phyloP scores from a whole-genome alignment of 2,888 invertebrate genomes.

The Cybosia mesomella region DNA sequence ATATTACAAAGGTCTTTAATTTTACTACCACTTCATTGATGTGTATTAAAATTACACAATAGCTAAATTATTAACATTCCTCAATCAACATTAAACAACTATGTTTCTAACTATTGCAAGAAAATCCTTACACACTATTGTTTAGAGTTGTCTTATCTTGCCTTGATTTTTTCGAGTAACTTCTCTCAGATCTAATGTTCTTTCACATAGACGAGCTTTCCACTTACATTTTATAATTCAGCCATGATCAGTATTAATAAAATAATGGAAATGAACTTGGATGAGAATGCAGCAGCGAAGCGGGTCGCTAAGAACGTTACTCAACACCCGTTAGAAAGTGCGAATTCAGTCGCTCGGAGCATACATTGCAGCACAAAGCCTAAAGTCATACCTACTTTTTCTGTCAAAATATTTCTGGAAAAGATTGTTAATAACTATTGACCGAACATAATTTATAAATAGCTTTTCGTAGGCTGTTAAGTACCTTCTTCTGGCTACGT shows the following conservation, averaged over 20 bases:
- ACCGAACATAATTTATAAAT: not conserved
- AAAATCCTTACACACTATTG: too few species aligned
- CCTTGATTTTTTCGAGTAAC: not conserved
- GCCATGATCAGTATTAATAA: slow-evolving; percentile 22
- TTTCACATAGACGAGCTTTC: slow-evolving; percentile 5
- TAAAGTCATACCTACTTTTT: slow-evolving; percentile 36
- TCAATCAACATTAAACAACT: not conserved
- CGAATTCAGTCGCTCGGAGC: slow-evolving; percentile 72
- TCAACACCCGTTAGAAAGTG: slow-evolving; percentile 77
- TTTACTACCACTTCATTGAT: not conserved
- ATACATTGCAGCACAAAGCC: slow-evolving; percentile 70
- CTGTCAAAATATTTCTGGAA: slow-evolving; percentile 8
- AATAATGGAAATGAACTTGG: slow-evolving; percentile 55
- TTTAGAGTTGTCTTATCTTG: not conserved
- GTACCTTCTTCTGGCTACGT: slow-evolving; percentile 59
- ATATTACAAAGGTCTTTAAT: not conserved
- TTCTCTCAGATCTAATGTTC: not conserved
- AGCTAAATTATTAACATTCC: not conserved
- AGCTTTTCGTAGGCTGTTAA: slow-evolving; percentile 57
- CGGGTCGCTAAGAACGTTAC: slow-evolving; percentile 69
- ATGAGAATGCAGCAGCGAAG: slow-evolving; percentile 62
- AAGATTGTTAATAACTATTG: not conserved
- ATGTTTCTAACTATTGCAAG: not conserved
- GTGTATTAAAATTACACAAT: not conserved
- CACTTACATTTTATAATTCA: slow-evolving; percentile 28